These are phyloP conservation scores for Cyaniris semiargus DNA, from an alignment of 2,888 invertebrate species.

Conservation along the genomic window DNA sequence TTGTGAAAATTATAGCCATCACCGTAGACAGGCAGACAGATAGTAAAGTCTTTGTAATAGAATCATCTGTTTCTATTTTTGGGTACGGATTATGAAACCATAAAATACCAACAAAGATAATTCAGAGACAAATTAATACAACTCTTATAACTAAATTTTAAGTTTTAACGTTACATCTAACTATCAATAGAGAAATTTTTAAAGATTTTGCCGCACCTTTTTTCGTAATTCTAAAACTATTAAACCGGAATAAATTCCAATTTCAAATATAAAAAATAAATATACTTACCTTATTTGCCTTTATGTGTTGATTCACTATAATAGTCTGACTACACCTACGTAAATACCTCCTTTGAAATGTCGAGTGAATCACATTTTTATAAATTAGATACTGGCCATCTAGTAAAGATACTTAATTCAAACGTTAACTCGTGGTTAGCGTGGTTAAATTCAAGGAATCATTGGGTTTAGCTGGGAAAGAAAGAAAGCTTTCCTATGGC, in stretches of 20 bases:
- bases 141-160: no score
- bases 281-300: no score
- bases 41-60: no score
- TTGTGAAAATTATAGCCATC: no score
- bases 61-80: no score
- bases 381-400: background rate
- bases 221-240: background rate
- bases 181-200: no score
- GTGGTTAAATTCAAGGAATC: background rate
- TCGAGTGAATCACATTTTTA: conserved; percentile 12
- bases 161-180: no score
- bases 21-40: no score
- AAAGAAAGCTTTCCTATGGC: background rate
- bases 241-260: background rate
- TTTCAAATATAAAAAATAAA: no score
- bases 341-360: conserved; percentile 8
- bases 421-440: background rate
- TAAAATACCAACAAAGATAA: no score
- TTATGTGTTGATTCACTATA: background rate
- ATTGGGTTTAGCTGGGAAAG: background rate
- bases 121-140: no score
- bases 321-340: conserved; percentile 4
- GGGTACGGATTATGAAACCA: no score
- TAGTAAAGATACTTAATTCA: conserved; percentile 3
- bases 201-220: background rate